Base-by-base conservation (phyloP, 2,113 vertebrate genomes). In the Poicephalus gulielmi region DNA sequence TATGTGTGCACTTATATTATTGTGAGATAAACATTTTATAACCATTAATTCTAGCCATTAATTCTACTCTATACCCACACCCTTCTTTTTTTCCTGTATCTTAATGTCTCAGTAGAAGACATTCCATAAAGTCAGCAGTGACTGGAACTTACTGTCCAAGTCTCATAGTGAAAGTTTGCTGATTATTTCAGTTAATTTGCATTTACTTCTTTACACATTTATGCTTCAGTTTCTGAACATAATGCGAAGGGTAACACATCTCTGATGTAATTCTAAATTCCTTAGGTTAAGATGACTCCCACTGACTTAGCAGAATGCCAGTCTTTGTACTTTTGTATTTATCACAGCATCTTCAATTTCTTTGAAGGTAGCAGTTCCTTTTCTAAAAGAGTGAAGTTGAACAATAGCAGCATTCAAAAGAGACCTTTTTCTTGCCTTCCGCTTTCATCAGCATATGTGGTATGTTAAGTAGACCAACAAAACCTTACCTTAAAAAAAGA, bases 91-190 rank as follows among this genome's bases (percentile, higher is more conserved):
- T 20, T 55, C 13, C 11, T 20, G 1, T 69, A 9, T 43, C 37
- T 47, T 33, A 41, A 4, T 5, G 13, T 47, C 76, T 92, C 59
- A 3, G 35, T 39, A 18, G 86, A n/a, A 86, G 27, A 17, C 6
- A 6, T 28, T 27, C 19, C 13, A 6, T 43, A 22, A 62, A 90
- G 35, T 41, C 62, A 70, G 24, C 59, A 81, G 71, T 11, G 33
- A 25, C 28, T 63, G 83, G 47, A 47, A 22, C 0, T 0, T 43
- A 9, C 44, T 37, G 0, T 25, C 44, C 9, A 10, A 73, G 30
- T 60, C 35, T 77, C 18, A 10, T 6, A 17, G 44, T 17, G 67
- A n/a, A 67, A 75, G 3, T 62, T 78, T 2, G 4, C 59, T 2
- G 9, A 39, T 76, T 55, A 76, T 66, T 90, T 49, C 33, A 30